A percentile compares a stretch with the other conserved stretches of the same genome.
phyloP scores from a whole-genome alignment of 2,888 invertebrate species.

The Troides aeacus region DNA sequence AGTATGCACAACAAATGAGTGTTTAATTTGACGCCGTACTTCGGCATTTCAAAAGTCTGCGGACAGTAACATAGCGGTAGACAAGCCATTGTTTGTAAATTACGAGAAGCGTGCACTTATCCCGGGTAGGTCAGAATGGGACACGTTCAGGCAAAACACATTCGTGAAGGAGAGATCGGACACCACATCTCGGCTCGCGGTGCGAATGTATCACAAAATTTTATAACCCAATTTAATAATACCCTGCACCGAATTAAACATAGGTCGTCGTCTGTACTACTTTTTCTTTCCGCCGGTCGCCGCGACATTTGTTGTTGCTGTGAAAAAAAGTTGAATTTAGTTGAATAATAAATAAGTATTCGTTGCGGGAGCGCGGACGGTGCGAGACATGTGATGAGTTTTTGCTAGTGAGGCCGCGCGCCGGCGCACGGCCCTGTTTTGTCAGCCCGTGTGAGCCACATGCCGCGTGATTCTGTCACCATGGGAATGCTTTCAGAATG shows the following conservation, averaged over 20 bases:
- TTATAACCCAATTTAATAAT: slow-evolving; percentile 54
- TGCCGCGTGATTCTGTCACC: slow-evolving; percentile 41
- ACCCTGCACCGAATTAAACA: slow-evolving; percentile 41
- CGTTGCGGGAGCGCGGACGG: slow-evolving; percentile 39
- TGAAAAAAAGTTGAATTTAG: slow-evolving; percentile 52
- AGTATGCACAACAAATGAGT: slow-evolving; percentile 40
- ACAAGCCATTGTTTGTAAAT: slow-evolving; percentile 80
- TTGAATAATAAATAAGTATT: slow-evolving; percentile 54
- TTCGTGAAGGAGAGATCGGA: slow-evolving; percentile 44
- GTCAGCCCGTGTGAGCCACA: slow-evolving; percentile 38
- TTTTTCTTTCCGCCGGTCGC: slow-evolving; percentile 46
- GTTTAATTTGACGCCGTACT: slow-evolving; percentile 65
- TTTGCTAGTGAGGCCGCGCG: slow-evolving; percentile 47
- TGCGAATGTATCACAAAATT: slow-evolving; percentile 50
- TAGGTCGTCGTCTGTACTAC: slow-evolving; percentile 41
- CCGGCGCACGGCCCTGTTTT: slow-evolving; percentile 46
- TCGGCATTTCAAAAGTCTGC: slow-evolving; percentile 60
- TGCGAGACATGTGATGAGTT: slow-evolving; percentile 55
- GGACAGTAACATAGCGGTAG: slow-evolving; percentile 65
- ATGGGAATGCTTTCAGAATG: slow-evolving; percentile 38
- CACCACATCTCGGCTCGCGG: slow-evolving; percentile 36
- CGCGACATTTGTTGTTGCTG: slow-evolving; percentile 48
- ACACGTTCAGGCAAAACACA: slow-evolving; percentile 26
- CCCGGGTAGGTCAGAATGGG: slow-evolving; percentile 40
- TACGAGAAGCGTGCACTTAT: slow-evolving; percentile 55